These are phyloP conservation scores for Drosophila ambigua DNA, from an alignment of 1,140 invertebrate genomes.

Conservation along the genomic window DNA sequence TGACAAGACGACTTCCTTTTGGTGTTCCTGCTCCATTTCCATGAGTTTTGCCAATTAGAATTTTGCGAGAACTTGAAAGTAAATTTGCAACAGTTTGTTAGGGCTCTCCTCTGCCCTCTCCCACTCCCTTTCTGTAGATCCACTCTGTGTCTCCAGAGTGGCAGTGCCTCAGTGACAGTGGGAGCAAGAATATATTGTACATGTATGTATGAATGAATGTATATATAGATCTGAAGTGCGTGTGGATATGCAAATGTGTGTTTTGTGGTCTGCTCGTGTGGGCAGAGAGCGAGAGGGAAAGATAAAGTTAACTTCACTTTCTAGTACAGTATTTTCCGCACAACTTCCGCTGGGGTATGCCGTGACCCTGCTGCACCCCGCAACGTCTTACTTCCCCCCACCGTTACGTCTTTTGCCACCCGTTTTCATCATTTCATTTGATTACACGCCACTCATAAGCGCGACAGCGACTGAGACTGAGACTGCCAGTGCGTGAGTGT, in stretches of 20 bases:
- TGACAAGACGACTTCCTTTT: conserved; percentile 45
- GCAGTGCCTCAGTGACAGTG: conserved; percentile 43
- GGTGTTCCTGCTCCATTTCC: conserved; percentile 13
- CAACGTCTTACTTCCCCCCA: background rate
- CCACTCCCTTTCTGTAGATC: background rate
- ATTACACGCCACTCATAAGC: conserved; percentile 62
- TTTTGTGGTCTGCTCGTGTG: conserved; percentile 16
- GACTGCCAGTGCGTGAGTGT: conserved; percentile 52
- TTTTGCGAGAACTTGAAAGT: conserved; percentile 57
- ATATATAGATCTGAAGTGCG: conserved; percentile 21
- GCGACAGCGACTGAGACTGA: conserved; percentile 2
- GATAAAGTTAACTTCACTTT: conserved; percentile 62
- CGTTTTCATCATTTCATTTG: conserved; percentile 61
- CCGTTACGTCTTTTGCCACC: conserved; percentile 30
- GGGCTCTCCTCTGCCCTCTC: conserved; percentile 9
- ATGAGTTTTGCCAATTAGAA: conserved; percentile 57
- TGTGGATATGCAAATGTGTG: conserved; percentile 44
- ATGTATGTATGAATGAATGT: conserved; percentile 11
- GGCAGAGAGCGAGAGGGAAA: conserved; percentile 12
- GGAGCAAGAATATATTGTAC: conserved; percentile 26
- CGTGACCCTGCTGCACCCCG: conserved; percentile 40
- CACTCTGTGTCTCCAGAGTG: conserved; percentile 1
- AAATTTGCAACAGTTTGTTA: conserved; percentile 57
- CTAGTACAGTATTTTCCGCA: conserved; percentile 53
- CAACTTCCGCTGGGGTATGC: conserved; percentile 57